These are phyloP conservation scores for Menidia menidia DNA, from an alignment of 2,797 vertebrate genomes.

Conservation along the genomic window DNA sequence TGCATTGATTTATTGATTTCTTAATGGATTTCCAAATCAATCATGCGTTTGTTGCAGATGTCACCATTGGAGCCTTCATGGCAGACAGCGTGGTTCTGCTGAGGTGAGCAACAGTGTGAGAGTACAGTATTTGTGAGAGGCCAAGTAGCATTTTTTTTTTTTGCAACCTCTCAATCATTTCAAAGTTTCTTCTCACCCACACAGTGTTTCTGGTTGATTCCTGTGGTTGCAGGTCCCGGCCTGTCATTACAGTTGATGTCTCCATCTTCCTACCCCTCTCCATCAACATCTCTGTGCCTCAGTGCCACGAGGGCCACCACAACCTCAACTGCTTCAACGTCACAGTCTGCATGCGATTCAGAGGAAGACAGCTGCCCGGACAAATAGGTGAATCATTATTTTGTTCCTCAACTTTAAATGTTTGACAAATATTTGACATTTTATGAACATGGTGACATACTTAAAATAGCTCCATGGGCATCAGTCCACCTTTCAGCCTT, in stretches of 20 bases:
- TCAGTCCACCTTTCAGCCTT: conserved; percentile 41
- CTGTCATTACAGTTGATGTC: conserved; percentile 92
- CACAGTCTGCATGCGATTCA: conserved; percentile 90
- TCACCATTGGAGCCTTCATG: conserved; percentile 96
- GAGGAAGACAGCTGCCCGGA: conserved; percentile 90
- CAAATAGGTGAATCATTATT: conserved; percentile 86
- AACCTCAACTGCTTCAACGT: conserved; percentile 91
- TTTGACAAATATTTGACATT: conserved; percentile 15
- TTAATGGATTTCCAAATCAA: conserved; percentile 16
- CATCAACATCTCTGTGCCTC: conserved; percentile 96
- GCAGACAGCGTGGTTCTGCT: conserved; percentile 92
- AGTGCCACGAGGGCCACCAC: conserved; percentile 92
- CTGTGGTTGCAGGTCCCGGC: conserved; percentile 85
- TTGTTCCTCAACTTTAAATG: conserved; percentile 4
- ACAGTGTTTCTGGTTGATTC: conserved; percentile 26
- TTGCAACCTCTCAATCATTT: background rate
- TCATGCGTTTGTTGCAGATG: conserved; percentile 85
- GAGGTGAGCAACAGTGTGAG: conserved; percentile 84
- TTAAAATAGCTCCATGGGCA: no score
- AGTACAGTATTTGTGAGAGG: background rate
- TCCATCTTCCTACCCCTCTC: conserved; percentile 90
- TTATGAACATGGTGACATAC: background rate
- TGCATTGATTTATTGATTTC: conserved; percentile 15
- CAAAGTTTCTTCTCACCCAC: conserved; percentile 32
- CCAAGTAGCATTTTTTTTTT: conserved; percentile 14